phyloP scores from a whole-genome alignment of 2,113 vertebrate genomes.

The Megaleporinus macrocephalus region DNA sequence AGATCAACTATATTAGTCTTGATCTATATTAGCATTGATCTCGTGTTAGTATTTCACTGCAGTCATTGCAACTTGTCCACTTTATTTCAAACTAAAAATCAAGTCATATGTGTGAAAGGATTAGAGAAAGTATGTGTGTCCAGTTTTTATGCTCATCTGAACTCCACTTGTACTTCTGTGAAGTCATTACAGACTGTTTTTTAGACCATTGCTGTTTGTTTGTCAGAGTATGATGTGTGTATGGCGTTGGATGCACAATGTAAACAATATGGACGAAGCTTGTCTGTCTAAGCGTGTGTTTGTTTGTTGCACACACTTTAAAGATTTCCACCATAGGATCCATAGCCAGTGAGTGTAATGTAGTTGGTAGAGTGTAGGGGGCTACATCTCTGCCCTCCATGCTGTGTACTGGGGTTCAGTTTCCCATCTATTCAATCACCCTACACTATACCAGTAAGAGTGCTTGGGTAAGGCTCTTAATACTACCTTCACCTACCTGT shows the following conservation, averaged over 20 bases:
- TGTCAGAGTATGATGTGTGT: not conserved
- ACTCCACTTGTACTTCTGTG: not conserved
- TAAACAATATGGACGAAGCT: not conserved
- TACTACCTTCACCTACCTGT: too few relatives aligned
- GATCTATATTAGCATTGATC: too few relatives aligned
- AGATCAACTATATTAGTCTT: not conserved
- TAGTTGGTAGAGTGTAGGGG: too few relatives aligned
- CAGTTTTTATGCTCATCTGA: not conserved
- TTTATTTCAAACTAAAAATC: too few relatives aligned
- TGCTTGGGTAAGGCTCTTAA: too few relatives aligned
- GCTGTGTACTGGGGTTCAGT: too few relatives aligned
- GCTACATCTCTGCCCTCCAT: too few relatives aligned
- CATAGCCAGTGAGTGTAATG: too few relatives aligned
- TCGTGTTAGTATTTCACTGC: too few relatives aligned
- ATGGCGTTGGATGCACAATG: not conserved
- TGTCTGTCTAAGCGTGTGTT: not conserved
- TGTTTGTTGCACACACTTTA: not conserved
- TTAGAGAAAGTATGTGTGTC: not conserved
- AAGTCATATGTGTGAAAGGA: not conserved
- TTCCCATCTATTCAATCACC: too few relatives aligned
- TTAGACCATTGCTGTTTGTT: not conserved
- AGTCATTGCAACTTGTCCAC: not conserved
- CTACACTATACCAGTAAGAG: too few relatives aligned
- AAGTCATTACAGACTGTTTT: slow-evolving; percentile 4
- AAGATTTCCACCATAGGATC: too few relatives aligned